phyloP scores from a whole-genome alignment of 2,888 invertebrate genomes.

The Drepanosiphum platanoidis region DNA sequence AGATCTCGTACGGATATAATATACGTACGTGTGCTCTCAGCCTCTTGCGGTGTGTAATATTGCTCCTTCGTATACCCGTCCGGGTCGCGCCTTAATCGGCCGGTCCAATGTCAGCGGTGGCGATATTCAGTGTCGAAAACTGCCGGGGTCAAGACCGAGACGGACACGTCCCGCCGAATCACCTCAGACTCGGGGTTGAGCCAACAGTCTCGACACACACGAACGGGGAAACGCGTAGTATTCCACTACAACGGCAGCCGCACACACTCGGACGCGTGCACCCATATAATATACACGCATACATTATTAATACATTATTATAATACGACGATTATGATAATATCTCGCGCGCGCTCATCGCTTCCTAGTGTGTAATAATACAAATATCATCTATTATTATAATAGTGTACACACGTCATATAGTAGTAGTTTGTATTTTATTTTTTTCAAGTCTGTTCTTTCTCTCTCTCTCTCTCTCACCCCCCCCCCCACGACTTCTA shows the following conservation, averaged over 20 bases:
- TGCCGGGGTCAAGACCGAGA: background rate
- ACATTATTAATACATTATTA: background rate
- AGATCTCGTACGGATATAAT: background rate
- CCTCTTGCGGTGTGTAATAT: background rate
- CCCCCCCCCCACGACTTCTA: no score
- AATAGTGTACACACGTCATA: no score
- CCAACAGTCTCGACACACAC: background rate
- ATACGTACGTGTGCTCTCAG: background rate
- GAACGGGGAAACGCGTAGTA: background rate
- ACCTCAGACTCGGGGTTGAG: background rate
- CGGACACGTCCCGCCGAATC: background rate
- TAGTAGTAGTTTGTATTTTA: no score
- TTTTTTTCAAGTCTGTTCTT: background rate
- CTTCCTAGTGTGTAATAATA: slow-evolving; percentile 4
- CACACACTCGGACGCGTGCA: background rate
- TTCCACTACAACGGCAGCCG: background rate
- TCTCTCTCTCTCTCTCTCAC: background rate
- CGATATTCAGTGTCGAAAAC: background rate
- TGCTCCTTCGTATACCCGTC: background rate
- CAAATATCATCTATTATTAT: background rate
- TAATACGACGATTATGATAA: background rate
- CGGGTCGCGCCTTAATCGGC: slow-evolving; percentile 7
- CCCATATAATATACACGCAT: no score
- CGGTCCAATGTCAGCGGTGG: slow-evolving; percentile 8
- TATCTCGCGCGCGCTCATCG: slow-evolving; percentile 6